These are phyloP conservation scores for Drosophila aldrichi DNA, from an alignment of 2,888 invertebrate species.

Conservation along the genomic window DNA sequence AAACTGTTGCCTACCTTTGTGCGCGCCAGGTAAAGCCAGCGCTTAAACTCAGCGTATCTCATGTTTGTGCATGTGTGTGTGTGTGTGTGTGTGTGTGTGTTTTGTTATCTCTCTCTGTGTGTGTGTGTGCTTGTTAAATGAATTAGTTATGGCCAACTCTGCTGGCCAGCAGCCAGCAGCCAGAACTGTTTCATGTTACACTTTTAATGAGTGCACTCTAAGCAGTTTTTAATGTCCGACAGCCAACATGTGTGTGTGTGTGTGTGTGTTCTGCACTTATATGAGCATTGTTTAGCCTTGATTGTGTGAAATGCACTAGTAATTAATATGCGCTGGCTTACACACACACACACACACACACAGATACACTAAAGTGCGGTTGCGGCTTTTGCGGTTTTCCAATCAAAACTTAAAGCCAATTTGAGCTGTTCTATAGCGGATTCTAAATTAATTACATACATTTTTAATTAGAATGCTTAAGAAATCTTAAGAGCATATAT, in stretches of 20 bases:
- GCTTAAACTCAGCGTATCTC: conserved; percentile 41
- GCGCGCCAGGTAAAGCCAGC: conserved; percentile 48
- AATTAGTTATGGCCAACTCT: conserved; percentile 74
- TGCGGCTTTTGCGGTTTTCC: conserved; percentile 40
- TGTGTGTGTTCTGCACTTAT: conserved; percentile 31
- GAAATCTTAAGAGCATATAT: conserved; percentile 22
- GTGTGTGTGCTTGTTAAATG: conserved; percentile 65
- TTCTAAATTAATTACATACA: conserved; percentile 62
- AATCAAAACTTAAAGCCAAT: conserved; percentile 36
- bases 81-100: conserved; percentile 3
- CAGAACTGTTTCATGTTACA: conserved; percentile 63
- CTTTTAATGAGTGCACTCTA: conserved; percentile 78
- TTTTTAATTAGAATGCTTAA: conserved; percentile 24
- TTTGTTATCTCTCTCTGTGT: conserved; percentile 6
- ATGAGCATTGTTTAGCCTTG: conserved; percentile 65
- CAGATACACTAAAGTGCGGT: conserved; percentile 16
- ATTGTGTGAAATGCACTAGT: conserved; percentile 31
- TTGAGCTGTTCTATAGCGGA: conserved; percentile 31
- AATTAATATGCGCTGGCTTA: conserved; percentile 69
- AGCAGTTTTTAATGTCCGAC: conserved; percentile 64
- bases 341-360: not conserved
- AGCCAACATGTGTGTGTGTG: conserved; percentile 9
- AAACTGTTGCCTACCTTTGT: conserved; percentile 59
- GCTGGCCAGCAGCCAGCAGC: conserved; percentile 30
- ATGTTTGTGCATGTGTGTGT: not conserved